Evolutionary conservation across 1,140 invertebrate genomes (phyloP).

Genomic region (Drosophila erecta): DNA sequence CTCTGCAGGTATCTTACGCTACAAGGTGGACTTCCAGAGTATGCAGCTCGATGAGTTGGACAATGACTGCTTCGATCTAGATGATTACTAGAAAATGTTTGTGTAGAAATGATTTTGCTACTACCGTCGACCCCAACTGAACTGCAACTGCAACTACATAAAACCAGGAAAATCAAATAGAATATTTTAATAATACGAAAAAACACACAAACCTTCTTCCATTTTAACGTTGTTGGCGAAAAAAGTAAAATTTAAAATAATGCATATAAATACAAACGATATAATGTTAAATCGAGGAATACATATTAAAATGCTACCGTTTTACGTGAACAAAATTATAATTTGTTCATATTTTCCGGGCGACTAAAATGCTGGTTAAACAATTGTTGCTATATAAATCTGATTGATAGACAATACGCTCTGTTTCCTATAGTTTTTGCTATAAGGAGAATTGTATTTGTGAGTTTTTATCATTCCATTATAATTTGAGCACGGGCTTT

Average conservation of each 20-base stretch:
- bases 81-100: conserved; percentile 92
- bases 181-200: conserved; percentile 69
- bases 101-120: conserved; percentile 51
- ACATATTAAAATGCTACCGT: conserved; percentile 71
- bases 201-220: conserved; percentile 78
- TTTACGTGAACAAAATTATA: conserved; percentile 61
- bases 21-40: conserved; percentile 99
- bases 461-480: too few species aligned
- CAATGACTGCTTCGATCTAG: conserved; percentile 94
- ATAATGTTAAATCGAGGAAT: conserved; percentile 77
- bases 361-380: neutral
- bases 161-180: conserved; percentile 70
- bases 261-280: conserved; percentile 48
- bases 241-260: conserved; percentile 74
- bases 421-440: too few species aligned
- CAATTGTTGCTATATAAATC: too few species aligned
- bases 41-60: conserved; percentile 96
- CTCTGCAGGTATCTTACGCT: conserved; percentile 91
- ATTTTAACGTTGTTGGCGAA: conserved; percentile 80
- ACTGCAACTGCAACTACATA: conserved; percentile 49
- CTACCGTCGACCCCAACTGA: conserved; percentile 50
- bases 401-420: too few species aligned
- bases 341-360: neutral
- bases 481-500: too few species aligned
- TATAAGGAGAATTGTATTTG: too few species aligned